These are phyloP conservation scores for Pelodiscus sinensis DNA, from an alignment of 2,113 vertebrate species.

Conservation along the genomic window DNA sequence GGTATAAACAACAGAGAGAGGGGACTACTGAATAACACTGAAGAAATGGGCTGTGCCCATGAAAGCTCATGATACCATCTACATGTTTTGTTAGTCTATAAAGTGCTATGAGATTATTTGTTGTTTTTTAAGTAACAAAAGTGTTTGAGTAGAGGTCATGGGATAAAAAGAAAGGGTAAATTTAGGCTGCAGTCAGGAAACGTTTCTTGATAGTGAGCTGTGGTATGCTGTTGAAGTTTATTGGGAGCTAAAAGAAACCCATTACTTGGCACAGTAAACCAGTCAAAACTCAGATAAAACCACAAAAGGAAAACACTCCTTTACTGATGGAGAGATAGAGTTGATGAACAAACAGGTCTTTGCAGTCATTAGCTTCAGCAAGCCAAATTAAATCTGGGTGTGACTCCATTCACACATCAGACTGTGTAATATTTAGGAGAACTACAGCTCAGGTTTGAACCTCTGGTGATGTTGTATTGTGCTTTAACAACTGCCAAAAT, in stretches of 20 bases:
- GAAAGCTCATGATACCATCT: no score
- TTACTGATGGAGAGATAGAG: not conserved
- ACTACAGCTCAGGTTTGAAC: not conserved
- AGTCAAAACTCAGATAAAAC: not conserved
- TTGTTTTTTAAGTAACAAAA: no score
- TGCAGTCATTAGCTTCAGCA: not conserved
- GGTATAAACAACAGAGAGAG: no score
- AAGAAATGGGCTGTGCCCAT: no score
- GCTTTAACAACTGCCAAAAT: not conserved
- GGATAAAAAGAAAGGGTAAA: not conserved
- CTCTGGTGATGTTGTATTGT: not conserved
- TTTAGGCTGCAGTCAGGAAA: not conserved
- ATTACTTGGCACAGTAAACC: not conserved
- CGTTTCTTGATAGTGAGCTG: not conserved
- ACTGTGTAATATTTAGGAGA: not conserved
- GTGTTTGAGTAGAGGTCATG: no score
- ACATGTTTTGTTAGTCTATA: no score
- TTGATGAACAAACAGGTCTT: not conserved
- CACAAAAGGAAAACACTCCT: not conserved
- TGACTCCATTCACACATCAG: not conserved
- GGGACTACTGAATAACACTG: no score
- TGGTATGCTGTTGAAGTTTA: not conserved
- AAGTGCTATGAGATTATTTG: no score
- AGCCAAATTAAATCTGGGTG: slow-evolving; percentile 23
- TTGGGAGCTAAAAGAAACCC: not conserved